Evolutionary conservation across 2,888 invertebrate genomes (phyloP), one percentile per base, ranked within the genome.

Genomic region (Pecten maximus): DNA sequence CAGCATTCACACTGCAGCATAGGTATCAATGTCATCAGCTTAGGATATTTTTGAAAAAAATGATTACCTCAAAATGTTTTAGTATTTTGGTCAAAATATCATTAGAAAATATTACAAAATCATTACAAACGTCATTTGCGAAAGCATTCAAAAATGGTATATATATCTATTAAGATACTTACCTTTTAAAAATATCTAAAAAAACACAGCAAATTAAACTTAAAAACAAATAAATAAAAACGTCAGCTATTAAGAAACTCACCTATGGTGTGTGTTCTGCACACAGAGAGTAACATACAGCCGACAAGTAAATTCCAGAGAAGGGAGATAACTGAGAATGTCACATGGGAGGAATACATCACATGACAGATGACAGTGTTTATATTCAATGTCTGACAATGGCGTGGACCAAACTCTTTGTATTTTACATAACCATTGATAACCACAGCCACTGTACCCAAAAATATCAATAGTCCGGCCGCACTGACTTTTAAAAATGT

Each of bases 191-290:
- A n/a, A n/a, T n/a, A n/a, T n/a, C n/a, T n/a, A n/a, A n/a, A n/a
- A n/a, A n/a, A n/a, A n/a, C n/a, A n/a, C n/a, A n/a, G n/a, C n/a
- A n/a, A n/a, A n/a, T n/a, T n/a, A n/a, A n/a, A n/a, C n/a, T n/a
- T n/a, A n/a, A n/a, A n/a, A n/a, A n/a, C n/a, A n/a, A n/a, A n/a
- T n/a, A n/a, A n/a, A n/a, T n/a, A n/a, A n/a, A n/a, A n/a, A n/a
- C n/a, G n/a, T 88, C 15, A 16, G 16, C 4, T 35, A 54, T 39
- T 4, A 89, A 86, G 23, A 6, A 35, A 94, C 96, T 94, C 94
- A 97, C 97, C 96, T 60, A 97, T 96, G 35, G 97, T 97, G 93
- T 97, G 97, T 16, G 97, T 97, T 87, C 97, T 94, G 91, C 97
- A 97, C 6, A 97, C 97, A n/a, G 97, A 97, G 40, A 97, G 94